Conservation (phyloP, 2,797 vertebrate species). For the Lepus townsendii region DNA sequence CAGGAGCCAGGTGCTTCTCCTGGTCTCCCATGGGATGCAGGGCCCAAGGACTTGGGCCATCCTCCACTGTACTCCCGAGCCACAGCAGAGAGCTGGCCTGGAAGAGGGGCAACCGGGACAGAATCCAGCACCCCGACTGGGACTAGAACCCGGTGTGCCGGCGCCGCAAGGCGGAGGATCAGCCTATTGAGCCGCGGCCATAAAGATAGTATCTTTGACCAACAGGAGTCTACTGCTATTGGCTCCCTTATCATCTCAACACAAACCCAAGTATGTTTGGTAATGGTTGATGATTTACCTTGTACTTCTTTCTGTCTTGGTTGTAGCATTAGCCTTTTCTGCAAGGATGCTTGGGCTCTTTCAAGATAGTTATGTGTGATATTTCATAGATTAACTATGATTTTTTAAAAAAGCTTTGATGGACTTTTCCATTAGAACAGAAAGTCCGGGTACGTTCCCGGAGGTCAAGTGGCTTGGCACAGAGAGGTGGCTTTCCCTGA, state of each 20-base stretch:
- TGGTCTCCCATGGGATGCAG: no score
- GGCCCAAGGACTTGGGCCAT: no score
- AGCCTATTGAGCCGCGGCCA: no score
- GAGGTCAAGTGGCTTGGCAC: conserved; percentile 38
- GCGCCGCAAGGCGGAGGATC: no score
- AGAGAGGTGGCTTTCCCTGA: conserved; percentile 21
- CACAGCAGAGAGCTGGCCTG: no score
- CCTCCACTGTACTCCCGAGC: no score
- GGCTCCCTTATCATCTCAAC: conserved; percentile 16
- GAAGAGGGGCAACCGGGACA: no score
- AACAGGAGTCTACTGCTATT: background rate
- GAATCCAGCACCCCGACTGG: no score
- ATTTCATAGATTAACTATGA: conserved; percentile 27
- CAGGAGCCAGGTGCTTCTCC: no score
- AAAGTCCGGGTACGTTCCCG: conserved; percentile 50
- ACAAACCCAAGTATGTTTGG: conserved; percentile 35
- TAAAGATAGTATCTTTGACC: conserved; percentile 29
- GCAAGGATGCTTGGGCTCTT: background rate
- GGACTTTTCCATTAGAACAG: conserved; percentile 7
- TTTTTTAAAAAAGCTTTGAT: background rate
- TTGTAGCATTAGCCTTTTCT: conserved; percentile 63
- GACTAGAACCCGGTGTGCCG: no score
- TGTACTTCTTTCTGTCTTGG: background rate
- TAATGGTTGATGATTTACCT: conserved; percentile 28
- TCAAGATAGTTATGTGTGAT: background rate